Percentiles rank a stretch among this genome's conserved stretches.
These are phyloP conservation scores for Zosterops lateralis DNA, from an alignment of 2,113 vertebrate species.

Conservation along the genomic window DNA sequence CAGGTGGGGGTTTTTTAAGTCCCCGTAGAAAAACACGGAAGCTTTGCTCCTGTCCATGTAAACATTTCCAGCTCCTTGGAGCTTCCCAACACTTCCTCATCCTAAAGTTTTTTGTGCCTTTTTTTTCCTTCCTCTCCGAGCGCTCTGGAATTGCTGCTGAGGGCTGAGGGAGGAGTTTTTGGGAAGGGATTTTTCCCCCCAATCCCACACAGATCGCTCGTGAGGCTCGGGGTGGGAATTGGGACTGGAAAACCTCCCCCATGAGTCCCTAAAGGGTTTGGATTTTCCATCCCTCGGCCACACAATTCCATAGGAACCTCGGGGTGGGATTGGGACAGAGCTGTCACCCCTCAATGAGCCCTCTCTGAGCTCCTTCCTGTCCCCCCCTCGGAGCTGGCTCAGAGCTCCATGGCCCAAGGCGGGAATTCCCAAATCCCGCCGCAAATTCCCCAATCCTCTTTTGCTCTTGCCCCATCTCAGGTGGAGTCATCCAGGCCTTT, in stretches of 20 bases:
- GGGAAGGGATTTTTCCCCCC: not conserved
- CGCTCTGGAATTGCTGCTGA: not conserved
- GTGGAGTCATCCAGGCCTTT: constrained; percentile 88
- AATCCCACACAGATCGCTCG: too few species aligned
- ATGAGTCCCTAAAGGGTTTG: not conserved
- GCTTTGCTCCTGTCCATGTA: constrained; percentile 57
- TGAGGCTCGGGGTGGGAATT: too few species aligned
- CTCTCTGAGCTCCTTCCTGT: not conserved
- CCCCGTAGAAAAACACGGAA: constrained; percentile 18
- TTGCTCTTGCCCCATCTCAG: constrained; percentile 63
- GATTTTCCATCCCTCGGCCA: not conserved
- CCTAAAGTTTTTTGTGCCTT: not conserved
- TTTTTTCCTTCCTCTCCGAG: not conserved
- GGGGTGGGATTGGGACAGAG: not conserved
- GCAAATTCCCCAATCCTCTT: not conserved
- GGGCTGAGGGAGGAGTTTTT: not conserved
- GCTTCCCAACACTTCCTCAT: not conserved
- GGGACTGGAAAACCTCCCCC: not conserved
- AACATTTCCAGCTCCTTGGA: constrained; percentile 39
- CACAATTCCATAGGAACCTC: not conserved
- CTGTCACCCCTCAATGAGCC: not conserved
- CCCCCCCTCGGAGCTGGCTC: constrained; percentile 16
- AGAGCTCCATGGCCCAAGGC: not conserved
- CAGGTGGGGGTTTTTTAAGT: not conserved
- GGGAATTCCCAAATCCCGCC: not conserved